Base-by-base conservation (phyloP, 2,888 invertebrate genomes). In the Lithophane socia region DNA sequence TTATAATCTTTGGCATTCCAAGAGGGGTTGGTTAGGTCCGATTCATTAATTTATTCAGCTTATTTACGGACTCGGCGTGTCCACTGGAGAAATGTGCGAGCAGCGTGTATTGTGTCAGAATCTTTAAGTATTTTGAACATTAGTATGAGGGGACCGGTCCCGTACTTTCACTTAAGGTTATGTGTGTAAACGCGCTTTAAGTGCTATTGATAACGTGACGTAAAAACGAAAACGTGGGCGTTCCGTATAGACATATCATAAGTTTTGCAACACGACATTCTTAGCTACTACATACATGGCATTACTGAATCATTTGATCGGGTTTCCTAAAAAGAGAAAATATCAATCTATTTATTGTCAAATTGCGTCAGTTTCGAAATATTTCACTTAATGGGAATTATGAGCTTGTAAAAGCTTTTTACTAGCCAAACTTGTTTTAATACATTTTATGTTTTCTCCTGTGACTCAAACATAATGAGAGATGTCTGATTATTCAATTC, bases 161-260 rank as follows among this genome's bases (percentile, higher is more conserved):
- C 93, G 88, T 93, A 96, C 96, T 96, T 96, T 96, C 96, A 96
- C 96, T 96, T 92, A 92, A 94, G 93, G 95, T 96, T 96, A 95
- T 95, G 95, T 96, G 93, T 95, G 94, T 94, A 95, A 96, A 96
- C 94, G 93, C 91, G 91, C 91, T 91, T 91, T 93, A 94, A 94
- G 93, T 93, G 92, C 93, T 92, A 94, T 94, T 94, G 94, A 94
- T 95, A 94, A 93, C 90, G 94, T 96, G 94, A 96, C 95, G 94
- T 94, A 95, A 95, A 95, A 91, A 88, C 86, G 87, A 86, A 89
- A 88, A 89, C 86, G 88, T 89, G 83, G 87, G 89, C 91, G 78
- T 79, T 79, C 67, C 60, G 10, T 79, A 77, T 84, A 77, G 75
- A 76, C 64, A 85, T 86, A 84, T 87, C 61, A 80, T 87, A 89